Evolutionary conservation across 2,797 vertebrate species (phyloP).

Genomic region (Cossypha heuglini): DNA sequence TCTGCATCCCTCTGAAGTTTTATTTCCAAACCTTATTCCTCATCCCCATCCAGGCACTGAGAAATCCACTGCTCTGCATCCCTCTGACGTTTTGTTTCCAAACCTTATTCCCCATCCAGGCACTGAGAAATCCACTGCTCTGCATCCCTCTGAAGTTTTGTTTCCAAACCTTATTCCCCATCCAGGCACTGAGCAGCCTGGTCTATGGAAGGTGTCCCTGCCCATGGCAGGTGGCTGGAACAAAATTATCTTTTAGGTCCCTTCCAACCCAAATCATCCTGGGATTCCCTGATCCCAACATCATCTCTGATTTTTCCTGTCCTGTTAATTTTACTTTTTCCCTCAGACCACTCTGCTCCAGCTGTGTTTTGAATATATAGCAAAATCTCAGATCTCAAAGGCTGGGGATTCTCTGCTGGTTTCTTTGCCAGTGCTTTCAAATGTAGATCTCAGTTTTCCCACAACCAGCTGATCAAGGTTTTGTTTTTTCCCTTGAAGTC

Average conservation of each 20-base stretch:
- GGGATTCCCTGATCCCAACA: rapidly evolving
- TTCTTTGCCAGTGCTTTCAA: not conserved
- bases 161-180: not conserved
- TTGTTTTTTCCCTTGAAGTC: not conserved
- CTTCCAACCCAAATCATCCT: not conserved
- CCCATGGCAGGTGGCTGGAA: not conserved
- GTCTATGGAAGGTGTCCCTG: not conserved
- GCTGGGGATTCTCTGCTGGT: not conserved
- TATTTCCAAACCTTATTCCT: not conserved
- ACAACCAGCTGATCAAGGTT: not conserved
- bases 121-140: not conserved
- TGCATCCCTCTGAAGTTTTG: not conserved
- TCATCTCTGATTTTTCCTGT: not conserved
- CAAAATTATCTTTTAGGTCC: rapidly evolving
- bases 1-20: not conserved
- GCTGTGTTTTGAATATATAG: not conserved
- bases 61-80: not conserved
- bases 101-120: not conserved
- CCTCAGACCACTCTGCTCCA: not conserved
- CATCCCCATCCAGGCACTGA: no score
- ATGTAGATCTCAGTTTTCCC: not conserved
- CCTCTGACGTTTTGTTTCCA: not conserved
- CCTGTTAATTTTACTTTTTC: not conserved
- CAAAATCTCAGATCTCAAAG: not conserved
- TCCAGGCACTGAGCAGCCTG: not conserved